A percentile compares a stretch with the other conserved stretches of the same genome.
These are phyloP conservation scores for Amyelois transitella DNA, from an alignment of 1,140 invertebrate genomes.

Conservation along the genomic window DNA sequence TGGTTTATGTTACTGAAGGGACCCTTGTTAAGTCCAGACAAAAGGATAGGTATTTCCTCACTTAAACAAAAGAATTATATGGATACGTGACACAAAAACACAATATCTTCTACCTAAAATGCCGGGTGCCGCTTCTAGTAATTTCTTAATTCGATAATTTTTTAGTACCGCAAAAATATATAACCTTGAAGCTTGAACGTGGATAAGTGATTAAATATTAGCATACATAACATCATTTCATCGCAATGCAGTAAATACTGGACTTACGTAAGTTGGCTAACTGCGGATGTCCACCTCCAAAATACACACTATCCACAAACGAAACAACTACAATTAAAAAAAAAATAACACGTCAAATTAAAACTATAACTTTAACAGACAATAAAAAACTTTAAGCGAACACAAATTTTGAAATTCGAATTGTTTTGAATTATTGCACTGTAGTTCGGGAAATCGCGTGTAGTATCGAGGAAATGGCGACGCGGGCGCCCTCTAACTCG, in stretches of 20 bases:
- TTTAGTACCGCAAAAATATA: not conserved
- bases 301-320: slow-evolving; percentile 30
- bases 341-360: slow-evolving; percentile 21
- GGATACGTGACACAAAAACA: not conserved
- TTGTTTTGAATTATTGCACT: slow-evolving; percentile 54
- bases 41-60: not conserved
- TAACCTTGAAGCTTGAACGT: not conserved
- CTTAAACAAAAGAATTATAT: not conserved
- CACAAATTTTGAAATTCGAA: slow-evolving; percentile 42
- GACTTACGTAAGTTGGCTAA: slow-evolving; percentile 57
- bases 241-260: slow-evolving; percentile 59
- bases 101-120: too few relatives aligned
- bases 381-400: slow-evolving; percentile 11
- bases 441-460: slow-evolving; percentile 51
- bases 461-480: slow-evolving; percentile 11
- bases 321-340: slow-evolving; percentile 33
- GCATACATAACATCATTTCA: not conserved
- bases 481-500: slow-evolving; percentile 23
- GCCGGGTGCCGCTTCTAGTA: not conserved
- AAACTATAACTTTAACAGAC: slow-evolving; percentile 14
- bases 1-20: not conserved
- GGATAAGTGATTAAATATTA: not conserved
- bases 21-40: not conserved
- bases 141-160: not conserved
- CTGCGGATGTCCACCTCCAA: slow-evolving; percentile 33